Percentiles rank a stretch among this genome's conserved stretches.
Evolutionary conservation across 2,113 vertebrate species (phyloP).

Genomic region (Herpetotheres cachinnans): DNA sequence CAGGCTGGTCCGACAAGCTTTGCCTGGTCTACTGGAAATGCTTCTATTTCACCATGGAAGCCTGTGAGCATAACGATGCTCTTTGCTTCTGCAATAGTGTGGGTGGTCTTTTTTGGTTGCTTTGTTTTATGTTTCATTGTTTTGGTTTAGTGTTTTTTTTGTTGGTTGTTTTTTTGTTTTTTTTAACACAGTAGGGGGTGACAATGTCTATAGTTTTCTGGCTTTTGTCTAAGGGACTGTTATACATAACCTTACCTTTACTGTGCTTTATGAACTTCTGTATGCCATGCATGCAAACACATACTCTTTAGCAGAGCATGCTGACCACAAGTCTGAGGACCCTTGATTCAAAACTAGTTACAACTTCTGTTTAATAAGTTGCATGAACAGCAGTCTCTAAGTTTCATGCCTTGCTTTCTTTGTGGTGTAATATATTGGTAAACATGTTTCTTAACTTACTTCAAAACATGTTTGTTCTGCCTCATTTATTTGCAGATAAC

Average conservation of each 20-base stretch:
- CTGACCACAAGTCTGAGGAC: background rate
- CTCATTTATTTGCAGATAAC: conserved; percentile 88
- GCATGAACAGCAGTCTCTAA: conserved; percentile 56
- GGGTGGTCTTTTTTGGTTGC: background rate
- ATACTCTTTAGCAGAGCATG: background rate
- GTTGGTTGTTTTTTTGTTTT: background rate
- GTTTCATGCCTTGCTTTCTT: conserved; percentile 59
- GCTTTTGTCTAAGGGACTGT: background rate
- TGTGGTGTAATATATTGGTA: conserved; percentile 76
- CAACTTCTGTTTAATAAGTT: conserved; percentile 34
- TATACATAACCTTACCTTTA: background rate
- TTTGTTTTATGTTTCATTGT: background rate
- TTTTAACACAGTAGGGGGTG: background rate
- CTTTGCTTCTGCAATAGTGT: background rate
- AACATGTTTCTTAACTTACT: conserved; percentile 80
- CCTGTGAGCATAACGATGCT: background rate
- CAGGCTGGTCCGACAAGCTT: background rate
- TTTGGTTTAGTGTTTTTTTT: background rate
- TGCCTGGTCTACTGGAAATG: background rate
- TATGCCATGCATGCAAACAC: background rate
- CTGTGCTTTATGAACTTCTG: background rate
- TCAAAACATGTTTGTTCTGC: conserved; percentile 83
- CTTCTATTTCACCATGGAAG: background rate
- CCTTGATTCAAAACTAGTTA: background rate
- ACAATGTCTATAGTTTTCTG: background rate